Evolutionary conservation across 2,797 vertebrate genomes (phyloP), one percentile per base, ranked within the genome.

Genomic region (Crocidura indochinensis): DNA sequence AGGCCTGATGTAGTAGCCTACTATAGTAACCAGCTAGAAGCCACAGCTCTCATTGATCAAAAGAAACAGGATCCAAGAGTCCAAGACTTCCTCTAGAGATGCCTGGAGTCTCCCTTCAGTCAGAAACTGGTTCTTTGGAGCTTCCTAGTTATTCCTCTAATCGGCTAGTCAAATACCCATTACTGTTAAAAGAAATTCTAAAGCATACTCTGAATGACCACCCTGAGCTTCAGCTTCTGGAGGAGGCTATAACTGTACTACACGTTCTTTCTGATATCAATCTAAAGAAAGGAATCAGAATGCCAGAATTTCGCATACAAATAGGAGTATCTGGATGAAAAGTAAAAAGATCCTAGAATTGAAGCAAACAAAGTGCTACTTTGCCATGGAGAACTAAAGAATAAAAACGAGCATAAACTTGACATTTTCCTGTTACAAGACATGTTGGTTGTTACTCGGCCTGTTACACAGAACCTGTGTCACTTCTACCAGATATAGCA

Each of bases 251-350:
- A 97, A 38, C 38, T 2, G 99, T 99, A 95, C 99, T 99, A 93
- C 98, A 97, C 0, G 99, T 99, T 29, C 98, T 99, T 38, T 98
- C 98, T 0, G 99, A 99, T 96, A 99, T 99, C 97, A 99, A 99
- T 97, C 95, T 98, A 97, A 99, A 99, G 98, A 99, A 99, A 96
- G 99, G 99, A 99, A 93, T 99, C 99, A 0, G 99, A 99, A 97
- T 99, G 99, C 95, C 99, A 99, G 78, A 99, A 99, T 96, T 99
- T n/a, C n/a, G 99, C 97, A 98, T 99, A 99, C 95, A 99, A 99
- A 97, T 97, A 99, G 96, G 99, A 38, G 38, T 38, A 5, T 38
- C 38, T 38, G 38, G 38, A 38, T 38, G 38, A 38, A 38, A 38
- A 38, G 94, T 99, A 99, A 96, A 98, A 86, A 91, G 99, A 99